phyloP scores from a whole-genome alignment of 2,888 invertebrate genomes.

The Ceratothoa steindachneri region DNA sequence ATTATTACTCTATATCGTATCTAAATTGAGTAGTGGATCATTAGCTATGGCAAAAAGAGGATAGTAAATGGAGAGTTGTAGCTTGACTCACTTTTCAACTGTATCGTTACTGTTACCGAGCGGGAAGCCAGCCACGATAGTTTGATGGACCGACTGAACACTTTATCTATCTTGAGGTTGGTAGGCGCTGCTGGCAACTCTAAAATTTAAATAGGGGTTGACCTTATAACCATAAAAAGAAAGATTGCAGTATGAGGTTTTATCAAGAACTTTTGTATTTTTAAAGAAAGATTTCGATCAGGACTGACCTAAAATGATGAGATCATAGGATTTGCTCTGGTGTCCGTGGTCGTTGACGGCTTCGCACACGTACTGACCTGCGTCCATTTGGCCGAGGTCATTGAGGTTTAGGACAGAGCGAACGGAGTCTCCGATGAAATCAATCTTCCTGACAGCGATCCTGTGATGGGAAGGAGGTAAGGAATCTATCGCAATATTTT shows the following conservation, averaged over 20 bases:
- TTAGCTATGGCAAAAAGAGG: too few species aligned
- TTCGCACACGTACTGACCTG: constrained; percentile 18
- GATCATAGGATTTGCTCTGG: neutral
- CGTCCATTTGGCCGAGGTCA: neutral
- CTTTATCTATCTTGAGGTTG: neutral
- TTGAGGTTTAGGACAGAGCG: constrained; percentile 10
- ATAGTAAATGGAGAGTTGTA: too few species aligned
- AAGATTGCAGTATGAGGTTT: neutral
- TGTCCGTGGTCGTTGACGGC: constrained; percentile 15
- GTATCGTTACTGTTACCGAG: neutral
- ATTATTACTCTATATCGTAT: too few species aligned
- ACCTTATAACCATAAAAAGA: neutral
- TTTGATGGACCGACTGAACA: neutral
- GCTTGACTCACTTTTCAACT: neutral
- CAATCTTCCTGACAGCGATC: neutral
- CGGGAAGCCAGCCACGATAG: neutral
- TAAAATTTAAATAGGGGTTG: neutral
- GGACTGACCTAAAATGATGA: constrained; percentile 9
- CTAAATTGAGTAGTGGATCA: too few species aligned
- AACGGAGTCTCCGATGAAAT: neutral
- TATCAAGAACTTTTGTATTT: neutral
- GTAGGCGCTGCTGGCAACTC: neutral
- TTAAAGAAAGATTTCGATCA: neutral
- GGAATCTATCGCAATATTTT: too few species aligned
- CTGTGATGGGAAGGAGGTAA: neutral